A percentile compares a stretch with the other conserved stretches of the same genome.
Conservation (phyloP, 2,113 vertebrate species). For the Rhodinocichla rosea region DNA sequence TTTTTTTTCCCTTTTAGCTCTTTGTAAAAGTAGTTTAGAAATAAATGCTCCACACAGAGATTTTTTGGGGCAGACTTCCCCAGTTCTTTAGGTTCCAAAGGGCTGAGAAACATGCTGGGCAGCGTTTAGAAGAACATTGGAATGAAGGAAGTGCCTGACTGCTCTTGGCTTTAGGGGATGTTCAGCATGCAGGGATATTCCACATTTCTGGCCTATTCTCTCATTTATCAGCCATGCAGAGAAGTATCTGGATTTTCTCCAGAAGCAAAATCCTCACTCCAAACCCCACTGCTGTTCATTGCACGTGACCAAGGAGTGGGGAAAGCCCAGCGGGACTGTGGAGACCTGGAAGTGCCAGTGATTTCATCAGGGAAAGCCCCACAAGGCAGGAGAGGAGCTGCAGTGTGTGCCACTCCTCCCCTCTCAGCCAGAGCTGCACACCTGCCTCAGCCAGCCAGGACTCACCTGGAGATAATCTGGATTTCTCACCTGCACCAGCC, state of each 20-base stretch:
- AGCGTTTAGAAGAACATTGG: not conserved
- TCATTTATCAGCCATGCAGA: not conserved
- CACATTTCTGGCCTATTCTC: not conserved
- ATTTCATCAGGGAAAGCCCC: not conserved
- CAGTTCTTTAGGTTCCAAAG: not conserved
- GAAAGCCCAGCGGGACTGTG: not conserved
- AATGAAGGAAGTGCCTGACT: not conserved
- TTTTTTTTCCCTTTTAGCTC: too few relatives aligned
- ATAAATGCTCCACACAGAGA: too few relatives aligned
- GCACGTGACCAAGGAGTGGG: not conserved
- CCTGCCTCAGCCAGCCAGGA: not conserved
- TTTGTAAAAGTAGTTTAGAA: too few relatives aligned
- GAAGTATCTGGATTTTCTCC: not conserved
- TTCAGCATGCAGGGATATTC: not conserved
- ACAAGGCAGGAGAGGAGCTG: not conserved
- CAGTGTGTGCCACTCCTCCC: not conserved
- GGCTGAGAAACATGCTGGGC: not conserved
- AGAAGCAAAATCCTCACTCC: not conserved
- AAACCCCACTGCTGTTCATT: not conserved
- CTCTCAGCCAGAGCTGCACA: not conserved
- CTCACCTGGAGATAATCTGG: not conserved
- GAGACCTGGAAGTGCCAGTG: not conserved
- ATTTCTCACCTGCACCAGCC: not conserved
- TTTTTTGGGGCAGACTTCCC: not conserved
- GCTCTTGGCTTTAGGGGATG: not conserved